These are phyloP conservation scores for Acrocephalus scirpaceus DNA, from an alignment of 2,797 vertebrate species.

Conservation along the genomic window DNA sequence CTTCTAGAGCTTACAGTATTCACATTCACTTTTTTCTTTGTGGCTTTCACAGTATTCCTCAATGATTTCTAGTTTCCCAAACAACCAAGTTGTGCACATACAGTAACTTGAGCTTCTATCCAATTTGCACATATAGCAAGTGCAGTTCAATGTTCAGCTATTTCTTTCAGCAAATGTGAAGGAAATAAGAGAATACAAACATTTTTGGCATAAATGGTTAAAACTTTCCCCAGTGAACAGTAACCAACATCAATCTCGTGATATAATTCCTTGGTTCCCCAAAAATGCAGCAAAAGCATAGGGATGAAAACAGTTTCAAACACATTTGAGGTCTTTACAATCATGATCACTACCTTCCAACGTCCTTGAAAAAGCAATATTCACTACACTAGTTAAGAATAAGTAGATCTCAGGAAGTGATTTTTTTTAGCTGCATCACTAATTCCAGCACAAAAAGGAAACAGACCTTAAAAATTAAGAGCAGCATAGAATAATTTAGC, in stretches of 20 bases:
- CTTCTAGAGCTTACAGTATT: neutral
- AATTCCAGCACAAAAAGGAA: neutral
- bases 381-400: neutral
- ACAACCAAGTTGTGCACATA: rapidly evolving
- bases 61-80: neutral
- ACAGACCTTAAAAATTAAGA: neutral
- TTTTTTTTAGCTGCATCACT: neutral
- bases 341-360: neutral
- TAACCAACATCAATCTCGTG: neutral
- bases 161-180: neutral
- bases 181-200: neutral
- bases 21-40: neutral
- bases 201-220: neutral
- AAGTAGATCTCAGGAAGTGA: neutral
- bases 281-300: neutral
- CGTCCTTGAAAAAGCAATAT: neutral
- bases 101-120: neutral
- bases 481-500: constrained; percentile 8
- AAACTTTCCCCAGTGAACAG: neutral
- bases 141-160: neutral
- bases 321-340: neutral
- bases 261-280: neutral
- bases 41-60: neutral
- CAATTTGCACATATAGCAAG: neutral
- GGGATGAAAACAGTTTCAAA: neutral